Base-by-base conservation (phyloP, 2,888 invertebrate genomes). In the Entomobrya multifasciata region DNA sequence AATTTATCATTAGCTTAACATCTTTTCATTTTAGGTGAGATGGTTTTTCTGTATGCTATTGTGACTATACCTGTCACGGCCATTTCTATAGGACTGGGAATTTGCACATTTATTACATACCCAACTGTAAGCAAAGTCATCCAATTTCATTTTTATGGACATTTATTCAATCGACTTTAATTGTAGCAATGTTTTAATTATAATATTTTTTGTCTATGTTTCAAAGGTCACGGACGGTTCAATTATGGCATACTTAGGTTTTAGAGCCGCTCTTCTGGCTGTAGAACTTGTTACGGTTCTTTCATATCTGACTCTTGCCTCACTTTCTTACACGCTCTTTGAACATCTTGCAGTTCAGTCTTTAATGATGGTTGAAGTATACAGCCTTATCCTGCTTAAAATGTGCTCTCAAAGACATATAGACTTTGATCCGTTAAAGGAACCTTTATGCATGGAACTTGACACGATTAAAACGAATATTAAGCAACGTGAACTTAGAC, bases 391-490 rank as follows among this genome's bases (percentile, higher is more conserved):
- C 13, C 17, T 65, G 0, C 36, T 65, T 17, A 65, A 65, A 65
- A 6, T 17, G 8, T n/a, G n/a, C 17, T 36, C 36, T 15, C n/a
- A 11, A 30, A 3, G 36, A 3, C 30, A 8, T 3, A 17, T 17
- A 30, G 36, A 36, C 17, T 17, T 30, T 36, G n/a, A 65, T 36
- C 62, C 62, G 10, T 1, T 30, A 10, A 17, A 30, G 17, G 36
- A 17, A 36, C 62, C 36, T 30, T 65, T 17, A 8, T 17, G 17
- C n/a, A 65, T 65, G 62, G 62, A 65, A 30, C 30, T 30, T 30
- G 17, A n/a, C 11, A 36, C 62, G n/a, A 30, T 65, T 36, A 36
- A 65, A 47, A 47, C 47, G n/a, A 65, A 30, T 65, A 65, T 36
- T 36, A 6, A 36, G 2, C n/a, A n/a, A 30, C 30, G 10, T n/a